phyloP scores from a whole-genome alignment of 2,888 invertebrate genomes.

The Alloscopus bannaensis region DNA sequence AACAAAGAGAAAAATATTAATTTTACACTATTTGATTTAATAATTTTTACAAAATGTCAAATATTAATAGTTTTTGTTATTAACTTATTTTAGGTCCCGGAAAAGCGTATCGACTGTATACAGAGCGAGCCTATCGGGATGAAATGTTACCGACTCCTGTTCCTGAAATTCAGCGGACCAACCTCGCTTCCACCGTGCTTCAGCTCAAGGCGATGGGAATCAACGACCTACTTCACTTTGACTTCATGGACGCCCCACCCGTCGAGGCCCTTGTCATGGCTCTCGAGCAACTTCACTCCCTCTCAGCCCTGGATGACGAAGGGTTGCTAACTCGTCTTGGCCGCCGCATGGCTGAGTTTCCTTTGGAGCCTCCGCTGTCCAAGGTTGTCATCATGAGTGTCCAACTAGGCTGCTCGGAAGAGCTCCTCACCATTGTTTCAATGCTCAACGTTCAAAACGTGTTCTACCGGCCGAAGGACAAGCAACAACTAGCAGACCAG shows the following conservation, averaged over 20 bases:
- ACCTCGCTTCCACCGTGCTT: slow-evolving; percentile 95
- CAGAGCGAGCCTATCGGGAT: slow-evolving; percentile 97
- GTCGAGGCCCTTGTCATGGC: slow-evolving; percentile 98
- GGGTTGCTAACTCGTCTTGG: slow-evolving; percentile 89
- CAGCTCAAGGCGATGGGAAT: slow-evolving; percentile 99
- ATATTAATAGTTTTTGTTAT: too few relatives aligned
- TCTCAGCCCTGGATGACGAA: slow-evolving; percentile 97
- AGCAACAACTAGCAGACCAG: slow-evolving; percentile 97
- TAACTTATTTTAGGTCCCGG: too few relatives aligned
- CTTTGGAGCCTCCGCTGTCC: slow-evolving; percentile 96
- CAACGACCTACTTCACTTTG: slow-evolving; percentile 97
- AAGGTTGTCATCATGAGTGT: slow-evolving; percentile 99
- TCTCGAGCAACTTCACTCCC: slow-evolving; percentile 95
- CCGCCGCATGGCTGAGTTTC: slow-evolving; percentile 98
- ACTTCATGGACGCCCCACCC: slow-evolving; percentile 99
- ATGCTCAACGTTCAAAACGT: slow-evolving; percentile 99
- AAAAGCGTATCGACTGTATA: slow-evolving; percentile 97
- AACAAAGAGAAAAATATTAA: too few relatives aligned
- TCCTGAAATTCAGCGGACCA: slow-evolving; percentile 99
- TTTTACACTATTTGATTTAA: too few relatives aligned
- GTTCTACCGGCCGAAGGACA: slow-evolving; percentile 96
- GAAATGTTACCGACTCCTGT: slow-evolving; percentile 99
- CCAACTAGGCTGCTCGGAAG: slow-evolving; percentile 97
- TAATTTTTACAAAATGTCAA: too few relatives aligned
- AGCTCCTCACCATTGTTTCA: slow-evolving; percentile 97